Evolutionary conservation across 2,888 invertebrate genomes (phyloP).

Genomic region (Perithous albicinctus): DNA sequence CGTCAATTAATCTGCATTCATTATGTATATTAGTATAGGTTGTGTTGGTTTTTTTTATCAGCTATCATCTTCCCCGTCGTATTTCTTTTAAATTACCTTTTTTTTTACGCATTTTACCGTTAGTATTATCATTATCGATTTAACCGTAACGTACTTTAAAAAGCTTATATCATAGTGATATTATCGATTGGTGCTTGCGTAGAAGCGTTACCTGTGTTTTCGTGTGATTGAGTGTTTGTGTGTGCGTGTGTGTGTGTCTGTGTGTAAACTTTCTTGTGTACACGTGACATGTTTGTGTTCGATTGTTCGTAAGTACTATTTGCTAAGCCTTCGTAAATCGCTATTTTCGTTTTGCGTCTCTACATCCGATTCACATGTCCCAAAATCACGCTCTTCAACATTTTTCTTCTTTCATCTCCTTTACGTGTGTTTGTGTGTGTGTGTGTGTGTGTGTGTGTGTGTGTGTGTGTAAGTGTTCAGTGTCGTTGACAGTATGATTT

Average conservation of each 20-base stretch:
- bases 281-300: slow-evolving; percentile 24
- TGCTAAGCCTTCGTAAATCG: slow-evolving; percentile 46
- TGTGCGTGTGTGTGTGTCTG: slow-evolving; percentile 22
- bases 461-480: slow-evolving; percentile 46
- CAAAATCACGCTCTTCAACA: background rate
- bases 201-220: slow-evolving; percentile 76
- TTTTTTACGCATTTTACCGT: slow-evolving; percentile 62
- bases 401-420: slow-evolving; percentile 43
- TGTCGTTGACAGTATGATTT: slow-evolving; percentile 49
- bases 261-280: slow-evolving; percentile 34
- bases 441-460: slow-evolving; percentile 55
- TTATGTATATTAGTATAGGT: slow-evolving; percentile 70
- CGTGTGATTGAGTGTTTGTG: slow-evolving; percentile 17
- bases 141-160: slow-evolving; percentile 78
- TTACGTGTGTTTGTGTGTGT: slow-evolving; percentile 49
- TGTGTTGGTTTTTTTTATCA: slow-evolving; percentile 60
- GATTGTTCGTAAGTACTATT: slow-evolving; percentile 40
- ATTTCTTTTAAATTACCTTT: slow-evolving; percentile 54
- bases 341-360: slow-evolving; percentile 34
- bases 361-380: slow-evolving; percentile 6
- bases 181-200: slow-evolving; percentile 81
- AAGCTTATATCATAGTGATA: slow-evolving; percentile 84
- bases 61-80: slow-evolving; percentile 38
- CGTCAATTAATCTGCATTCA: slow-evolving; percentile 65
- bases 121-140: slow-evolving; percentile 67